phyloP scores from a whole-genome alignment of 2,888 invertebrate species.

The Gerris lacustris region DNA sequence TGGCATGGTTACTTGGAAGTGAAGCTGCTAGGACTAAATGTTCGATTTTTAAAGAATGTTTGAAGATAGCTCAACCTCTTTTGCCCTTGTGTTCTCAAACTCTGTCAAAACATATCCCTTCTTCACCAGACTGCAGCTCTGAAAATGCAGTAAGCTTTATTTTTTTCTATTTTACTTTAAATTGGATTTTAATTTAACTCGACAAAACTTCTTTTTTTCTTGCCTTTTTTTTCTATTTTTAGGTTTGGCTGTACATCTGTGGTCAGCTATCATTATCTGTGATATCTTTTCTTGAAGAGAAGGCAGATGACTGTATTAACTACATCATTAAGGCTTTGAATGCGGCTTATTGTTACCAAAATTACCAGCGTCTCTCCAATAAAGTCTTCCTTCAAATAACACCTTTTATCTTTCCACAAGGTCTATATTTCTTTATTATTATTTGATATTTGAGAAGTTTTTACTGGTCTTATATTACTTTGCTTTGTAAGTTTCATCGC shows the following conservation, averaged over 20 bases:
- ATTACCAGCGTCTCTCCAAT: slow-evolving; percentile 20
- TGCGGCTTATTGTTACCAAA: slow-evolving; percentile 25
- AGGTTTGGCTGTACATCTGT: slow-evolving; percentile 27
- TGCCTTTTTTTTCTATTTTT: neutral
- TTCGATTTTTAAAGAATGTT: neutral
- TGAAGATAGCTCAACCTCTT: neutral
- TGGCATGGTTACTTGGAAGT: slow-evolving; percentile 6
- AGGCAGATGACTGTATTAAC: slow-evolving; percentile 20
- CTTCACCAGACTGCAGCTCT: neutral
- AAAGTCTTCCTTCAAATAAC: slow-evolving; percentile 11
- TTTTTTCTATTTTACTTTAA: neutral
- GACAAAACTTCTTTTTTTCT: no score
- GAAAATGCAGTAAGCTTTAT: neutral
- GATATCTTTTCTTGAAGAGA: slow-evolving; percentile 21
- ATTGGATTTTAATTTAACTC: no score
- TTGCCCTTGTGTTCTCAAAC: neutral
- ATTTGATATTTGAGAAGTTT: no score
- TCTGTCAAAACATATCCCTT: neutral
- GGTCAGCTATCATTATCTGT: slow-evolving; percentile 19
- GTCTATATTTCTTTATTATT: slow-evolving; percentile 1
- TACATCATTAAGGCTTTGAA: slow-evolving; percentile 25
- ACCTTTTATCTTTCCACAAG: slow-evolving; percentile 23
- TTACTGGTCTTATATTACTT: no score
- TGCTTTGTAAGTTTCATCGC: no score
- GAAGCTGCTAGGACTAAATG: neutral